Percentiles rank a stretch among this genome's conserved stretches.
These are phyloP conservation scores for Caenorhabditis virilis DNA, from an alignment of 2,888 invertebrate species.

Conservation along the genomic window DNA sequence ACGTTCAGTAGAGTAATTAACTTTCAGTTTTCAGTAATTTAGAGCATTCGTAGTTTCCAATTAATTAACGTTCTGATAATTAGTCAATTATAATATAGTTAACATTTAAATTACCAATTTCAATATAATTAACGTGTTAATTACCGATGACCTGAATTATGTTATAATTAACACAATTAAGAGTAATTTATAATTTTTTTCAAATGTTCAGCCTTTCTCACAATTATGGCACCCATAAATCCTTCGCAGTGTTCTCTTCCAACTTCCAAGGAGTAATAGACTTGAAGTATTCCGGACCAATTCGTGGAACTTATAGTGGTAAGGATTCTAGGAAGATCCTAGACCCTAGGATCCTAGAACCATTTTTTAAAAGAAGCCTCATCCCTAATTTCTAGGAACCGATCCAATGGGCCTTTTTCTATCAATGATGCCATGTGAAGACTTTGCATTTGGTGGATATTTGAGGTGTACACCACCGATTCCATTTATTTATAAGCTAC, in stretches of 20 bases:
- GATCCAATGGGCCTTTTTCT: slow-evolving; percentile 43
- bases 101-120: too few species aligned
- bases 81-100: too few species aligned
- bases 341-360: not conserved
- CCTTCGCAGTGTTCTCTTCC: slow-evolving; percentile 33
- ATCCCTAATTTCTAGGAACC: too few species aligned
- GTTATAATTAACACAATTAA: too few species aligned
- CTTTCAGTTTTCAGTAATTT: too few species aligned
- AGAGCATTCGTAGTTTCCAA: too few species aligned
- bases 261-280: slow-evolving; percentile 32
- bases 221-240: slow-evolving; percentile 42
- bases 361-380: slow-evolving; percentile 1
- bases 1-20: too few species aligned
- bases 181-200: not conserved
- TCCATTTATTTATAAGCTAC: slow-evolving; percentile 19
- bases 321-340: not conserved
- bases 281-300: slow-evolving; percentile 18
- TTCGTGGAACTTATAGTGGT: slow-evolving; percentile 43
- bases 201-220: slow-evolving; percentile 41
- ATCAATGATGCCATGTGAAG: slow-evolving; percentile 30
- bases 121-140: too few species aligned
- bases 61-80: too few species aligned
- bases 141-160: too few species aligned
- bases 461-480: slow-evolving; percentile 36
- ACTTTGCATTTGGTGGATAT: slow-evolving; percentile 42